Conservation (phyloP, 2,113 vertebrate species). For the Phalacrocorax aristotelis region DNA sequence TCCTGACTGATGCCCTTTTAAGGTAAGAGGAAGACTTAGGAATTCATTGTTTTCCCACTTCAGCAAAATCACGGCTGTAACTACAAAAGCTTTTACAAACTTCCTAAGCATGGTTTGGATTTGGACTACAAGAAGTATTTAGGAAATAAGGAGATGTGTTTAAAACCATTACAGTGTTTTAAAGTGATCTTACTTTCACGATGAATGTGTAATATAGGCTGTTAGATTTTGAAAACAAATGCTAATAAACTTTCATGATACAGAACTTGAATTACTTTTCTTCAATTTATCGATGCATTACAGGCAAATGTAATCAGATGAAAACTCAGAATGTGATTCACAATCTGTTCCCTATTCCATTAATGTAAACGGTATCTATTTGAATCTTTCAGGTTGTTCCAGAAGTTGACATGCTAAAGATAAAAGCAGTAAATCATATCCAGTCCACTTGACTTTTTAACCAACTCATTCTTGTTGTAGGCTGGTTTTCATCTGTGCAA, state of each 20-base stretch:
- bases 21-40: neutral
- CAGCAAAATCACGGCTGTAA: neutral
- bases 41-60: neutral
- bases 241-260: neutral
- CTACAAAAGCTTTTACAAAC: neutral
- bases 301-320: neutral
- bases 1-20: neutral
- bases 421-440: neutral
- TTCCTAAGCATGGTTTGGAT: neutral
- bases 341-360: neutral
- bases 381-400: neutral
- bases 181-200: neutral
- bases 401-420: neutral
- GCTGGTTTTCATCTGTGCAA: neutral
- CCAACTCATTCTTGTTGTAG: neutral
- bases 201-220: neutral
- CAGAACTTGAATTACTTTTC: neutral
- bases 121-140: neutral
- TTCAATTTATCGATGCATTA: neutral
- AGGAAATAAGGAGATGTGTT: neutral
- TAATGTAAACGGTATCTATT: neutral
- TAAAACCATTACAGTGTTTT: neutral
- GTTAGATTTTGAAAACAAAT: neutral
- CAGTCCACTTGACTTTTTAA: neutral
- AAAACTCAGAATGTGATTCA: neutral